These are phyloP conservation scores for Ridgeia piscesae DNA, from an alignment of 1,140 invertebrate species.

Conservation along the genomic window DNA sequence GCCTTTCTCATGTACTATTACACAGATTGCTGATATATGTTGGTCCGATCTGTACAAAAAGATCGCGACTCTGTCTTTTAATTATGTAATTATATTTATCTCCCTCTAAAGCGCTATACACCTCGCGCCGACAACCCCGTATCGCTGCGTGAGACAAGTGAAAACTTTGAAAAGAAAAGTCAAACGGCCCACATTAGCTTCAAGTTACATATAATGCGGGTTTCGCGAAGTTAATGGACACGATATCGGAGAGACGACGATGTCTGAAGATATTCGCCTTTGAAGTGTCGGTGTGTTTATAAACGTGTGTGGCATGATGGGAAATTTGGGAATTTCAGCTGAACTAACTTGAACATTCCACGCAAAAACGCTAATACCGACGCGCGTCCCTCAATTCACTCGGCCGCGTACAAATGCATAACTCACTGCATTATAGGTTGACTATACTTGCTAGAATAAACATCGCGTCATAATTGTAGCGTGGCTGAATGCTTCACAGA, in stretches of 20 bases:
- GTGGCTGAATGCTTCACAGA: no score
- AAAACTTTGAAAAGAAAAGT: conserved; percentile 6
- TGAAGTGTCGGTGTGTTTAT: not conserved
- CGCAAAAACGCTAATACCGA: no score
- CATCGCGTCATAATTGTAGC: no score
- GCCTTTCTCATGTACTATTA: not conserved
- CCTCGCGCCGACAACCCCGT: not conserved
- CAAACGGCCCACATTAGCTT: not conserved
- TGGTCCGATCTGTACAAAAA: not conserved
- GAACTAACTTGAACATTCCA: not conserved
- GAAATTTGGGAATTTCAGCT: not conserved
- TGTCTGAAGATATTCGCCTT: not conserved
- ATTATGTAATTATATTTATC: not conserved
- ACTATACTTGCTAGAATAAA: no score
- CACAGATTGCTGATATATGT: not conserved
- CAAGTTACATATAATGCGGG: not conserved
- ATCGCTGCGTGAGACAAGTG: not conserved
- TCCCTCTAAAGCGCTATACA: not conserved
- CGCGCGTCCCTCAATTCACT: no score
- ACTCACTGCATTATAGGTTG: no score
- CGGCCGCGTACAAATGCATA: no score
- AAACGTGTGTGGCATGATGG: not conserved
- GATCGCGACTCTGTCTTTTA: not conserved
- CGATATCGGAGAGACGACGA: not conserved
- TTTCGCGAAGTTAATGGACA: not conserved